Percentiles rank a stretch among this genome's conserved stretches.
Conservation (phyloP, 1,140 invertebrate species). For the Marisa cornuarietis region DNA sequence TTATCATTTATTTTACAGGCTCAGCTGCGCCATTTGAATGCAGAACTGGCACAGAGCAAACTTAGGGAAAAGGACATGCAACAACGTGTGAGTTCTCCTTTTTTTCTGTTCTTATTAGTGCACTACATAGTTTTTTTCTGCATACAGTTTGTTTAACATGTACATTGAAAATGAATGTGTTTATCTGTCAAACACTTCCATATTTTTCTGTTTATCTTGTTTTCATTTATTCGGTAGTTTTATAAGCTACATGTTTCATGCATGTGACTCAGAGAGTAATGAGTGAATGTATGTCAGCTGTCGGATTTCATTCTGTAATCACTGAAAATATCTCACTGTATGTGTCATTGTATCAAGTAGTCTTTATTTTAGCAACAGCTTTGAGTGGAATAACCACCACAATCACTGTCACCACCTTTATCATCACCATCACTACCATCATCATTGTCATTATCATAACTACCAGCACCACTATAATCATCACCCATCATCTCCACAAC, state of each 20-base stretch:
- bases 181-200: too few species aligned
- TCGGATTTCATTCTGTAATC: too few species aligned
- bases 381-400: neutral
- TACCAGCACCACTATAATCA: neutral
- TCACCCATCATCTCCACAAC: neutral
- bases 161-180: too few species aligned
- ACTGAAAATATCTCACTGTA: too few species aligned
- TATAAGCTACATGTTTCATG: too few species aligned
- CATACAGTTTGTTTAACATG: too few species aligned
- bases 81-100: slow-evolving; percentile 34
- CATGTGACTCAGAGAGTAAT: too few species aligned
- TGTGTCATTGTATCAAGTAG: too few species aligned
- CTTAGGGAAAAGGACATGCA: slow-evolving; percentile 44
- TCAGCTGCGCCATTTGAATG: slow-evolving; percentile 49
- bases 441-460: neutral
- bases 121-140: neutral
- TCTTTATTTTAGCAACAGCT: too few species aligned
- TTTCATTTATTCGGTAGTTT: too few species aligned
- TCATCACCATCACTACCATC: neutral
- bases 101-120: neutral
- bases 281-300: too few species aligned
- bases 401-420: neutral
- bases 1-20: slow-evolving; percentile 35
- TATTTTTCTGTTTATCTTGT: too few species aligned
- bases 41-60: slow-evolving; percentile 45